A percentile compares a stretch with the other conserved stretches of the same genome.
Conservation (phyloP, 2,113 vertebrate species). For the Dromas ardeola region DNA sequence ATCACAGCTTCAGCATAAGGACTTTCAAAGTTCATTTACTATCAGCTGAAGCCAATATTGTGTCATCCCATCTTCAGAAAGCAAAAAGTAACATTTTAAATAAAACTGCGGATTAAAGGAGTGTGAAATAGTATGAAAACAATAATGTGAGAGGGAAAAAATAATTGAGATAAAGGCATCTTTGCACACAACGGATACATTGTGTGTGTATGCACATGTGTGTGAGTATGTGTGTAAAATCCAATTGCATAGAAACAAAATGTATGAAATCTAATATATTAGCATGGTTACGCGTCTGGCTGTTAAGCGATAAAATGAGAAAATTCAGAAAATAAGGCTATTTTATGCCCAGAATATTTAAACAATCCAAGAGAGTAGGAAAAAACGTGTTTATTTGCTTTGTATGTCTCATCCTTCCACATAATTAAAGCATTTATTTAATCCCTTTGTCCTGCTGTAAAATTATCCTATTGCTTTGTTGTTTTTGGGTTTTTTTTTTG, state of each 20-base stretch:
- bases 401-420: background rate
- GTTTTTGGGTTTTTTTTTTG: background rate
- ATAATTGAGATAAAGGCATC: background rate
- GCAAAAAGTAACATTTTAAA: slow-evolving; percentile 8
- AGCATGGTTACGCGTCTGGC: background rate
- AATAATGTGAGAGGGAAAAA: slow-evolving; percentile 11
- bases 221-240: background rate
- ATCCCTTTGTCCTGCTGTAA: background rate
- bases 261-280: background rate
- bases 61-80: slow-evolving; percentile 18
- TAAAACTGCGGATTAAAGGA: slow-evolving; percentile 43
- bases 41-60: background rate
- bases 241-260: background rate
- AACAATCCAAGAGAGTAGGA: background rate
- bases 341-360: background rate
- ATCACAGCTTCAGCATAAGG: slow-evolving; percentile 21
- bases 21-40: slow-evolving; percentile 28
- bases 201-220: background rate
- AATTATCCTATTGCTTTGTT: background rate
- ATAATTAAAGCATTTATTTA: background rate
- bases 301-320: background rate
- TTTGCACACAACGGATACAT: background rate
- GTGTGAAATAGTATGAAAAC: slow-evolving; percentile 1
- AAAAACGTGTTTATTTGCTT: background rate
- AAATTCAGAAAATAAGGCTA: background rate